These are phyloP conservation scores for Dasypolia templi DNA, from an alignment of 2,888 invertebrate species.

Conservation along the genomic window DNA sequence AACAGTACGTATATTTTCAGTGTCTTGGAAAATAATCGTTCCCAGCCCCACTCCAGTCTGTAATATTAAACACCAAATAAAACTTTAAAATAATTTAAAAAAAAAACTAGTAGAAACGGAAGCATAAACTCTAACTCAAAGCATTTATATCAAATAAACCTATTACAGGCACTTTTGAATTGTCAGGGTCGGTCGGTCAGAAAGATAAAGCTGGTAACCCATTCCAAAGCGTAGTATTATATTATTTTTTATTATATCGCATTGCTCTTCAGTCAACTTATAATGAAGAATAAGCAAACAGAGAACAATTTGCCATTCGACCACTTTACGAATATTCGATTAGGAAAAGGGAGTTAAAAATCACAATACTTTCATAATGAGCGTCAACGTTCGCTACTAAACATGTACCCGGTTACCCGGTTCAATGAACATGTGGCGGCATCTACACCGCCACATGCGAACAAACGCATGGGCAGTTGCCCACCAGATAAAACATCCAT, in stretches of 20 bases:
- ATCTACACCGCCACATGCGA: no score
- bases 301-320: not conserved
- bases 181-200: no score
- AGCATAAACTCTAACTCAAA: no score
- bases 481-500: no score
- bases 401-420: constrained; percentile 11
- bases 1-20: not conserved
- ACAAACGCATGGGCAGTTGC: no score
- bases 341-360: not conserved
- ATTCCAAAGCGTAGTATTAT: no score
- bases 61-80: not conserved
- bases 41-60: not conserved
- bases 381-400: constrained; percentile 6
- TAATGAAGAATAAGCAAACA: not conserved
- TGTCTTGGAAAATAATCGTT: not conserved
- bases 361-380: not conserved
- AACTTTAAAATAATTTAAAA: no score
- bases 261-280: not conserved
- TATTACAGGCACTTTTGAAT: no score
- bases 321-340: not conserved
- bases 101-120: not conserved
- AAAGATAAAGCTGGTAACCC: no score
- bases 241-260: no score
- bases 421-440: no score
- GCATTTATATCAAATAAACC: no score